Conservation (phyloP, 1,140 invertebrate genomes). For the Cephus cinctus region DNA sequence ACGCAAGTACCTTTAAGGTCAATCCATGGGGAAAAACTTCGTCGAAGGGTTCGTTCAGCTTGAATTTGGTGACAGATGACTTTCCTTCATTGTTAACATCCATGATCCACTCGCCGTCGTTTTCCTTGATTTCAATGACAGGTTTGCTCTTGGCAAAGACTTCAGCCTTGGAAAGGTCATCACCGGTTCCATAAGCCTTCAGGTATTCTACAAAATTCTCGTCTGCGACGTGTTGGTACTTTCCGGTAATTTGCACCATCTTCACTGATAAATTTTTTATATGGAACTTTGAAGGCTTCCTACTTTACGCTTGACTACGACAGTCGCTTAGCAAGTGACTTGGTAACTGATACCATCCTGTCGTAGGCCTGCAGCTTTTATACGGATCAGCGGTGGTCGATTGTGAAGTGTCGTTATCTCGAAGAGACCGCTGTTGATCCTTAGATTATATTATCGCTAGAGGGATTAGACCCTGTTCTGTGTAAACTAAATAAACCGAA, state of each 20-base stretch:
- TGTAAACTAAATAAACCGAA: no score
- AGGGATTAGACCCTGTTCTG: no score
- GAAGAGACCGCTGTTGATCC: constrained; percentile 16
- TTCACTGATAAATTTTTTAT: no score
- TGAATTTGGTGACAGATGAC: constrained; percentile 34
- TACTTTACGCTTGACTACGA: no score
- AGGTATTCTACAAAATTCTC: constrained; percentile 49
- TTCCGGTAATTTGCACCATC: constrained; percentile 45
- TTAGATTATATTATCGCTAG: constrained; percentile 18
- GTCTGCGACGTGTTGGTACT: constrained; percentile 44
- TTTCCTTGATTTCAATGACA: constrained; percentile 33
- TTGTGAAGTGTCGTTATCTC: constrained; percentile 28
- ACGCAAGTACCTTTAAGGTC: constrained; percentile 36
- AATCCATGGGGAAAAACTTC: constrained; percentile 43
- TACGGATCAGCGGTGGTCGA: constrained; percentile 28
- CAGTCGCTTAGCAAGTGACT: no score
- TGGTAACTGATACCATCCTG: no score
- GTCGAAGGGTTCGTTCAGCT: constrained; percentile 42
- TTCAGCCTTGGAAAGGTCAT: constrained; percentile 24
- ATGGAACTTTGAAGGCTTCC: no score
- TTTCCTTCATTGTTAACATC: constrained; percentile 37
- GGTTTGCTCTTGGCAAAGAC: constrained; percentile 36
- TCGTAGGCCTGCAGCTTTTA: constrained; percentile 32
- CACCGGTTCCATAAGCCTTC: constrained; percentile 33
- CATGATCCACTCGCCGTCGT: constrained; percentile 39